These are phyloP conservation scores for Protodeltote pygarga DNA, from an alignment of 2,888 invertebrate genomes.

Conservation along the genomic window DNA sequence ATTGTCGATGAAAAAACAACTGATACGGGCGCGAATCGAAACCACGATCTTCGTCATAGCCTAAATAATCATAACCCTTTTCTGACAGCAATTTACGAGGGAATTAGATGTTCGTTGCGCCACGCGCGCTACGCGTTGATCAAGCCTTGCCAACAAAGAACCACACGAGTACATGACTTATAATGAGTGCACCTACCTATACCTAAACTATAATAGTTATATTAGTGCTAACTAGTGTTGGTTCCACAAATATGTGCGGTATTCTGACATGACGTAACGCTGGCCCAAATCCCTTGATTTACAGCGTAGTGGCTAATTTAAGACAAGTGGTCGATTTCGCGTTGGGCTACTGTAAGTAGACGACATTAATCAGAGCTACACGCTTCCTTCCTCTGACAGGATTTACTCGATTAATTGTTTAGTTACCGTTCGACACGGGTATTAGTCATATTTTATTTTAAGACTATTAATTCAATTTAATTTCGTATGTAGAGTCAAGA, in stretches of 20 bases:
- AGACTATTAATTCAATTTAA: too few species aligned
- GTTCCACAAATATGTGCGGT: constrained; percentile 65
- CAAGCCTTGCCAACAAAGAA: too few species aligned
- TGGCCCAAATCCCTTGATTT: constrained; percentile 77
- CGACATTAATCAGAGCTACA: constrained; percentile 38
- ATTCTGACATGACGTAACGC: constrained; percentile 69
- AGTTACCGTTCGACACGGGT: constrained; percentile 6
- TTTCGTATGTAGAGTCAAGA: too few species aligned
- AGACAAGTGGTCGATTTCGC: constrained; percentile 69
- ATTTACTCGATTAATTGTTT: background rate
- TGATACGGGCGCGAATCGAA: too few species aligned
- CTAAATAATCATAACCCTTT: too few species aligned
- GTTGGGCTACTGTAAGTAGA: constrained; percentile 32
- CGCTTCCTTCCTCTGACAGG: constrained; percentile 34
- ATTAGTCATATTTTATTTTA: constrained; percentile 34
- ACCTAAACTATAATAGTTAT: constrained; percentile 33
- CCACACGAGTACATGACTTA: too few species aligned
- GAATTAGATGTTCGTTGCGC: too few species aligned
- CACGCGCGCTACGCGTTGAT: too few species aligned
- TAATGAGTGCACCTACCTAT: constrained; percentile 25
- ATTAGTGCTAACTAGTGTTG: constrained; percentile 65
- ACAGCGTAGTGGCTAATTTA: constrained; percentile 71
- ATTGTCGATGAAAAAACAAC: too few species aligned
- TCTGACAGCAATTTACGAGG: too few species aligned
- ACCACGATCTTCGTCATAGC: too few species aligned